Evolutionary conservation across 23 tunicate species (phyloP).

Genomic region (Phallusia fumigata): DNA sequence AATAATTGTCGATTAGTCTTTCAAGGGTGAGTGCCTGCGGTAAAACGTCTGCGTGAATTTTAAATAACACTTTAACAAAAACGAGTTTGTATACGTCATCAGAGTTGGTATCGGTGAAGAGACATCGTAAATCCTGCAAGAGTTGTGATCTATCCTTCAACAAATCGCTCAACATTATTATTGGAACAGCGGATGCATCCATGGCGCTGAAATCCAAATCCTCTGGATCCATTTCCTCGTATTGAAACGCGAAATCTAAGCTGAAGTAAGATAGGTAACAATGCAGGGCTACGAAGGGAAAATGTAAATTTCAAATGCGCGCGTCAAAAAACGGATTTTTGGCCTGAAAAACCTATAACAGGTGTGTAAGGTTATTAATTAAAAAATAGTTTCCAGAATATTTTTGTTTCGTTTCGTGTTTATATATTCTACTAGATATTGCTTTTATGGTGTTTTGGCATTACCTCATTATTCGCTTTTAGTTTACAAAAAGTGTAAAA

Average conservation of each 20-base stretch:
- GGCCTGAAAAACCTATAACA: no score
- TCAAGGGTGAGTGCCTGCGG: not conserved
- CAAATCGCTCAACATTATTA: conserved; percentile 10
- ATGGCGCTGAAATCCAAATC: not conserved
- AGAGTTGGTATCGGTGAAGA: not conserved
- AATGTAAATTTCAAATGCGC: no score
- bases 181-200: conserved; percentile 21
- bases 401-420: no score
- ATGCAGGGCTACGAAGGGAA: not conserved
- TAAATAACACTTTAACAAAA: no score
- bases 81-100: not conserved
- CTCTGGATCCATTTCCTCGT: conserved; percentile 1
- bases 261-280: not conserved
- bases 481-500: no score
- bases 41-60: not conserved
- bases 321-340: no score
- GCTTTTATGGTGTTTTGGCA: no score
- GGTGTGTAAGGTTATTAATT: no score
- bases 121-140: not conserved
- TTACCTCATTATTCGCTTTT: no score
- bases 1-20: conserved; percentile 10
- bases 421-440: no score
- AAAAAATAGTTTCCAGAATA: no score
- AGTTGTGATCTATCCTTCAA: conserved; percentile 4
- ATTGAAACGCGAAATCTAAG: not conserved